phyloP scores from a whole-genome alignment of 2,888 invertebrate species.

The Drosophila acutilabella region DNA sequence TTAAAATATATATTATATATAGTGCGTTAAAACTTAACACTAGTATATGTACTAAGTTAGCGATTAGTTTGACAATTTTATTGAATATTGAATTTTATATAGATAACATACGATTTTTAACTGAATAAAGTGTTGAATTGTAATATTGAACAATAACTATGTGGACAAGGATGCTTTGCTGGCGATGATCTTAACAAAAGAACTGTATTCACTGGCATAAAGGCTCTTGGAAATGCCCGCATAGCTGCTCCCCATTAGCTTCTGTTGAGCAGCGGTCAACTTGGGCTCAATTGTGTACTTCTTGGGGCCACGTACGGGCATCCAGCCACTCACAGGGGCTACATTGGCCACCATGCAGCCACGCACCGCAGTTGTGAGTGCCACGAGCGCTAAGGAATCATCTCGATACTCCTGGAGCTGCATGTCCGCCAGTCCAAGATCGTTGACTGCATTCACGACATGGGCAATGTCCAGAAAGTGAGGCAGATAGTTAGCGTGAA shows the following conservation, averaged over 20 bases:
- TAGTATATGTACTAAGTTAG: constrained; percentile 17
- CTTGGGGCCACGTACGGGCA: constrained; percentile 88
- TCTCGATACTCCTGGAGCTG: constrained; percentile 89
- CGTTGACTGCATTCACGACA: constrained; percentile 87
- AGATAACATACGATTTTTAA: constrained; percentile 51
- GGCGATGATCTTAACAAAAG: constrained; percentile 58
- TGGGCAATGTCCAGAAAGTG: constrained; percentile 90
- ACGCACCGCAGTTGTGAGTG: constrained; percentile 88
- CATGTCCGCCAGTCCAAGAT: constrained; percentile 90
- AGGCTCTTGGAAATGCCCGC: constrained; percentile 56
- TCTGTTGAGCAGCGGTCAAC: constrained; percentile 39
- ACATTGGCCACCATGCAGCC: constrained; percentile 91
- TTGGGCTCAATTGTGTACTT: constrained; percentile 42
- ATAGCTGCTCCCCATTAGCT: constrained; percentile 48
- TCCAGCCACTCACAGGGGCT: constrained; percentile 90
- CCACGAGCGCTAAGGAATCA: constrained; percentile 84
- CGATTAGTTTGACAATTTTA: constrained; percentile 36
- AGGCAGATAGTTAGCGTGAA: constrained; percentile 91
- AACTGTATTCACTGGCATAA: constrained; percentile 66
- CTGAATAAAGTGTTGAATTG: constrained; percentile 65
- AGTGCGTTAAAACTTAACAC: constrained; percentile 16
- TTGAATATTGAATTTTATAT: constrained; percentile 42
- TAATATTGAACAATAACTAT: constrained; percentile 28
- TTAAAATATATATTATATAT: constrained; percentile 21
- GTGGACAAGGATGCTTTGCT: background rate